Base-by-base conservation (phyloP, 2,113 vertebrate genomes). In the Maylandia zebra region DNA sequence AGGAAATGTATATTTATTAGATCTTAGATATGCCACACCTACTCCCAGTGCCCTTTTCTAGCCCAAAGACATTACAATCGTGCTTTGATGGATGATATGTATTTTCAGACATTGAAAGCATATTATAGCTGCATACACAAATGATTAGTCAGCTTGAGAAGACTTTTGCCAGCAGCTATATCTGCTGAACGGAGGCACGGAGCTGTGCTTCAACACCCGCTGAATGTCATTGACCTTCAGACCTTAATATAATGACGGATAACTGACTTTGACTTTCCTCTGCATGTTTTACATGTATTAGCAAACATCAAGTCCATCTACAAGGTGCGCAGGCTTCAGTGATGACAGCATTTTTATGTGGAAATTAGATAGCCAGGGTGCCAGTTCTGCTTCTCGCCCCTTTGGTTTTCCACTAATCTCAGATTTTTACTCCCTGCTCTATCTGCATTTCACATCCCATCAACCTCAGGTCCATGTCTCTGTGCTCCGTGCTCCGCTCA, bases 1-100 rank as follows among this genome's bases (percentile, higher is more conserved):
- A 91, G 91, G 89, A 95, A 94, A 95, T 95, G 91, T 92, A 94
- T 95, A 94, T 95, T 94, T 94, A 95, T 95, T 93, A 95, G 92
- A 93, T 94, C 87, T 90, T 90, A 94, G 95, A 95, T 94, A 95
- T 91, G 87, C 92, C 91, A 94, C 92, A 93, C 92, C 91, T 92
- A 86, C 92, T 94, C 85, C 89, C 90, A 81, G 66, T 91, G 92
- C 93, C 93, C 93, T 94, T 94, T 94, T 86, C 85, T 89, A 89
- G 90, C 90, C 91, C 94, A 57, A 97, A 95, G 91, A 94, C 91
- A 91, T 95, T 94, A 88, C 91, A 95, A 89, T 94, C 85, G 13
- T 10, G 83, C 86, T 91, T 87, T 96, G 95, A 96, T 95, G 92
- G 94, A 96, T 96, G 93, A 90, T 93, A 87, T 95, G 93, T 94